phyloP scores from a whole-genome alignment of 2,113 vertebrate genomes.

The Numenius arquata region DNA sequence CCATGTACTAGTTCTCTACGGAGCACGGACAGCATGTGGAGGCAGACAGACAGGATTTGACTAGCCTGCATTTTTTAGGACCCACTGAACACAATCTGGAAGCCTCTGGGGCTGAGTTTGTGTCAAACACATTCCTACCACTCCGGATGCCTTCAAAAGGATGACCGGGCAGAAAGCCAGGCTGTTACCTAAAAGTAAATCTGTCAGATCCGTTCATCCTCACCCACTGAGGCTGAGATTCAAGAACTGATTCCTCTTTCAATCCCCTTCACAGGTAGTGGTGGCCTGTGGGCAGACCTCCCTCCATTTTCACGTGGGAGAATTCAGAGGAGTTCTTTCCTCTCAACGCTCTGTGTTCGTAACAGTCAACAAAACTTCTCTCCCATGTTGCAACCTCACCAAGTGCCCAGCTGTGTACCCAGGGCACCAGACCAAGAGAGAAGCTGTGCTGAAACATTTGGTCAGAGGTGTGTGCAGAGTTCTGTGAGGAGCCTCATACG shows the following conservation, averaged over 20 bases:
- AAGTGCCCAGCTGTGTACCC: neutral
- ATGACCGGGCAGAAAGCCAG: neutral
- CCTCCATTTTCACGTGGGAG: neutral
- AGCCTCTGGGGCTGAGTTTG: neutral
- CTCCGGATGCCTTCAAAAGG: neutral
- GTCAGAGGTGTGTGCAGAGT: neutral
- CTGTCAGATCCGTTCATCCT: neutral
- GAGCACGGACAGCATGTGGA: neutral
- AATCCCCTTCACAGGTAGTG: neutral
- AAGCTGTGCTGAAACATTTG: neutral
- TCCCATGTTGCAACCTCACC: neutral
- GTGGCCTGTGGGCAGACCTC: neutral
- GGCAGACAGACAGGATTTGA: neutral
- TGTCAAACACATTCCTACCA: neutral
- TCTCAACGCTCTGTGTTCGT: neutral
- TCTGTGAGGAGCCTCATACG: neutral
- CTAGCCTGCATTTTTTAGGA: neutral
- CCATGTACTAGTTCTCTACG: rapidly evolving
- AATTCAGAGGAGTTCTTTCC: neutral
- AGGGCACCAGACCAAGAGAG: neutral
- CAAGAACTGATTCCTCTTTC: neutral
- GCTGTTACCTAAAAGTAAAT: neutral
- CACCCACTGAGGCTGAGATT: neutral
- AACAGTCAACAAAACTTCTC: neutral
- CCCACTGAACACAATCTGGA: neutral